Evolutionary conservation across 2,888 invertebrate genomes (phyloP).

Genomic region (Himalopsyche kuldschensis): DNA sequence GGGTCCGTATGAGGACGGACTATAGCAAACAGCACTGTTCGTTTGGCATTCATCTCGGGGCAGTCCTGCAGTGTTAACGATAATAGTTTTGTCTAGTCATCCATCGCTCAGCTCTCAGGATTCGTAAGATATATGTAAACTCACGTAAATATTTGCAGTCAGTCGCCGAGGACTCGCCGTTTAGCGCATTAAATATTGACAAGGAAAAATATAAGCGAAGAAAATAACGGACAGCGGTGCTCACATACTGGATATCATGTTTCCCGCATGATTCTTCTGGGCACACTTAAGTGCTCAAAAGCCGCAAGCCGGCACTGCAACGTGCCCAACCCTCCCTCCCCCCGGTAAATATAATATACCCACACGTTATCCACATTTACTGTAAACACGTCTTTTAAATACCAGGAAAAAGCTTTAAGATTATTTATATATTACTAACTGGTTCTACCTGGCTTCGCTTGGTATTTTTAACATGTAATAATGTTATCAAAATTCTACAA

Average conservation of each 20-base stretch:
- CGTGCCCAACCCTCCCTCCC: neutral
- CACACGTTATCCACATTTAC: neutral
- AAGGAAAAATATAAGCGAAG: slow-evolving; percentile 37
- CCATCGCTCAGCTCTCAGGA: neutral
- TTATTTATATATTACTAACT: too few relatives aligned
- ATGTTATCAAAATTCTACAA: too few relatives aligned
- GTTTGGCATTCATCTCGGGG: too few relatives aligned
- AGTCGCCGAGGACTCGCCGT: slow-evolving; percentile 17
- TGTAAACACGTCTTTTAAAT: neutral
- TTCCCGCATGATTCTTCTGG: slow-evolving; percentile 36
- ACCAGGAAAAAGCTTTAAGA: neutral
- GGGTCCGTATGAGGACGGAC: too few relatives aligned
- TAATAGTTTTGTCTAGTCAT: too few relatives aligned
- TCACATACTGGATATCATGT: slow-evolving; percentile 28
- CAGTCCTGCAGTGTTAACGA: too few relatives aligned
- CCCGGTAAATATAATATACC: neutral
- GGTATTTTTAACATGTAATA: too few relatives aligned
- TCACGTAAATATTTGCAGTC: slow-evolving; percentile 25
- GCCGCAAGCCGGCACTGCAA: slow-evolving; percentile 6
- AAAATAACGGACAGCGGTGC: slow-evolving; percentile 11
- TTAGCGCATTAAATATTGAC: slow-evolving; percentile 39
- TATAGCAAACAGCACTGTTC: too few relatives aligned
- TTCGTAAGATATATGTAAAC: slow-evolving; percentile 7
- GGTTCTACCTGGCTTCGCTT: too few relatives aligned
- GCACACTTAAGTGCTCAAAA: slow-evolving; percentile 36